These are phyloP conservation scores for Anastrepha obliqua DNA, from an alignment of 1,140 invertebrate genomes.

Conservation along the genomic window DNA sequence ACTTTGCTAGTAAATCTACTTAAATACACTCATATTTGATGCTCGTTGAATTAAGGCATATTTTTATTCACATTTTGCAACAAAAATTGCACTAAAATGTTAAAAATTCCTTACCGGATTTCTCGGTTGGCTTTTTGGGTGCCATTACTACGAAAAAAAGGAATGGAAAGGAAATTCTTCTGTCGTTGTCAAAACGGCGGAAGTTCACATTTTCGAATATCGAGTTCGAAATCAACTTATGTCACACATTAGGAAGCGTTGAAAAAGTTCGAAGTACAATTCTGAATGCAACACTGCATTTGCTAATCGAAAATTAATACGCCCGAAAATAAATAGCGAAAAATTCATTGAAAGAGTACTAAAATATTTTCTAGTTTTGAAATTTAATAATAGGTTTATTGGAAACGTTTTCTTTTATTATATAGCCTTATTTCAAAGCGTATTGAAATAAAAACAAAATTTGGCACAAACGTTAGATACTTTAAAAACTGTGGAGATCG, in stretches of 20 bases:
- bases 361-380: too few relatives aligned
- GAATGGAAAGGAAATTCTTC: conserved; percentile 71
- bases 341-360: too few relatives aligned
- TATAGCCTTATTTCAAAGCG: too few relatives aligned
- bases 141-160: conserved; percentile 79
- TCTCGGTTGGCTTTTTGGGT: conserved; percentile 80
- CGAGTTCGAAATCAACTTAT: conserved; percentile 16
- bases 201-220: conserved; percentile 61
- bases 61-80: conserved; percentile 33
- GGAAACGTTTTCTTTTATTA: too few relatives aligned
- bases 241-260: conserved; percentile 53
- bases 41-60: neutral
- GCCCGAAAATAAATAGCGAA: too few relatives aligned
- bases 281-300: neutral
- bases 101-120: conserved; percentile 77
- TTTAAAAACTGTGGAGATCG: too few relatives aligned
- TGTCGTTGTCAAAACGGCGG: conserved; percentile 69
- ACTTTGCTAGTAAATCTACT: neutral
- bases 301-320: too few relatives aligned
- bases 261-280: conserved; percentile 1
- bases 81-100: conserved; percentile 45
- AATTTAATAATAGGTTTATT: too few relatives aligned
- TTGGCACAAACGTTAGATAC: too few relatives aligned
- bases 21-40: conserved; percentile 35
- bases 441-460: too few relatives aligned